These are phyloP conservation scores for Dynastes hyllus DNA, from an alignment of 2,888 invertebrate genomes.

Conservation along the genomic window DNA sequence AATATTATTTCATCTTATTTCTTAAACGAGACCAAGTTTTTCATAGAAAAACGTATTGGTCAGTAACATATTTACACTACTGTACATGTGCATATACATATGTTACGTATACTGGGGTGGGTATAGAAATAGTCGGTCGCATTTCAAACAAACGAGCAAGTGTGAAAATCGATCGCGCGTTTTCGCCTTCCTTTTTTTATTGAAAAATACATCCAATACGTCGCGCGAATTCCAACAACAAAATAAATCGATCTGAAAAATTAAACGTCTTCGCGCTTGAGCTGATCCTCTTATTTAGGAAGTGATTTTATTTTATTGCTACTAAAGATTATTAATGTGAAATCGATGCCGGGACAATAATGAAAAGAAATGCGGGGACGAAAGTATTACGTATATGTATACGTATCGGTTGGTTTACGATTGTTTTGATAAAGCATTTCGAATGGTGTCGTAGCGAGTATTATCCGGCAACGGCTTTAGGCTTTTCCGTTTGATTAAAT, in stretches of 20 bases:
- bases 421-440: too few species aligned
- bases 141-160: slow-evolving; percentile 21
- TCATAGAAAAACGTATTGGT: too few species aligned
- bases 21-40: too few species aligned
- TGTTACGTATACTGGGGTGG: background rate
- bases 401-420: too few species aligned
- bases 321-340: slow-evolving; percentile 17
- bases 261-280: slow-evolving; percentile 15
- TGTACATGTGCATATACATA: background rate
- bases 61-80: background rate
- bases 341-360: slow-evolving; percentile 46
- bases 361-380: too few species aligned
- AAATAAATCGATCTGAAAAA: slow-evolving; percentile 16
- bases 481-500: too few species aligned
- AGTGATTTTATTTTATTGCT: slow-evolving; percentile 9
- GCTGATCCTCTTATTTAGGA: slow-evolving; percentile 41
- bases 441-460: too few species aligned
- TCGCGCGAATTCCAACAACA: slow-evolving; percentile 12
- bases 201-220: background rate
- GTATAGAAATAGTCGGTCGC: slow-evolving; percentile 2
- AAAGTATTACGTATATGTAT: too few species aligned
- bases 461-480: too few species aligned
- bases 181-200: slow-evolving; percentile 2
- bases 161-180: slow-evolving; percentile 23
- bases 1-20: too few species aligned